Base-by-base conservation (phyloP, 1,140 invertebrate genomes). In the Chironomus tepperi region DNA sequence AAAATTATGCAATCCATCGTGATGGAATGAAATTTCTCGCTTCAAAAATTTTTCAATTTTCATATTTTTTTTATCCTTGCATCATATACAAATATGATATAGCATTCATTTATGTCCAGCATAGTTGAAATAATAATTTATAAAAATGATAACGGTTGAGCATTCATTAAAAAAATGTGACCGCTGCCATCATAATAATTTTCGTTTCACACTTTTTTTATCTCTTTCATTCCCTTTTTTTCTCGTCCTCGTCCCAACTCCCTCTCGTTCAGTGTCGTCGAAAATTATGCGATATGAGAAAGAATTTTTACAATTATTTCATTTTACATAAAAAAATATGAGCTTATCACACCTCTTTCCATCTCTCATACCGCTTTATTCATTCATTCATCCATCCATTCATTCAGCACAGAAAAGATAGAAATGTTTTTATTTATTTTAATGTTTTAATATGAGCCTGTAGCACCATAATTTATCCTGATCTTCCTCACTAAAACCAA, bases 121-220 rank as follows among this genome's bases (percentile, higher is more conserved):
- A 57, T 57, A 57, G 47, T 57, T 57, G 47, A 57, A 57, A 57
- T n/a, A 57, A 57, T 57, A 57, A 57, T 57, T 57, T 57, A 57
- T 57, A n/a, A 15, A 34, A 57, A 57, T 57, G 47, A 57, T 57
- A 57, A 57, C 47, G 47, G 24, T 57, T 57, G 12, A 5, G n/a
- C 47, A 57, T 57, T 57, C n/a, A 57, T 57, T 57, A 57, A 57
- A 15, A 57, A n/a, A 57, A n/a, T 57, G 47, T 57, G 47, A 57
- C 47, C 47, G n/a, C 5, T 15, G 12, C 47, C 47, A 57, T 57
- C 47, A 57, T 57, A 12, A 57, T 57, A 57, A 57, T 57, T 57
- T 57, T 57, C 47, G 5, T 57, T 57, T 57, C n/a, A 5, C 47
- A n/a, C 47, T 57, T 34, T 34, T n/a, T n/a, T 34, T 34, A 34